Percentiles rank a stretch among this genome's conserved stretches.
These are phyloP conservation scores for Nyctibius bracteatus DNA, from an alignment of 2,113 vertebrate species.

Conservation along the genomic window DNA sequence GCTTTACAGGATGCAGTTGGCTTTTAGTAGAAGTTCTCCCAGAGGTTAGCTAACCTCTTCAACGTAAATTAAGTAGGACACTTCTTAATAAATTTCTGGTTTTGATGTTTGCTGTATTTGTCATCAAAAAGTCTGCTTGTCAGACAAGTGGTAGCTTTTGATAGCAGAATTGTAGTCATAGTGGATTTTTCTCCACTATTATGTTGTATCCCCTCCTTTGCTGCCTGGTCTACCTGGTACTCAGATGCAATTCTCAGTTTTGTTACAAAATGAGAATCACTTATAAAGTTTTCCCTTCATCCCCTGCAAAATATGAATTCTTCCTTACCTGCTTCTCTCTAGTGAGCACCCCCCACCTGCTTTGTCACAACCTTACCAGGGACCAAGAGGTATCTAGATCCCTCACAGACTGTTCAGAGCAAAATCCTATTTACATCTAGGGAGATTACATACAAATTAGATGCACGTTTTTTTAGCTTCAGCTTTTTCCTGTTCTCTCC, in stretches of 20 bases:
- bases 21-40: not conserved
- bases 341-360: not conserved
- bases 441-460: not conserved
- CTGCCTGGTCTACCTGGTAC: not conserved
- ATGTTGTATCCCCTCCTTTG: not conserved
- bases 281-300: not conserved
- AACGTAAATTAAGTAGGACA: not conserved
- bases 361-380: not conserved
- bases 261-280: not conserved
- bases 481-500: not conserved
- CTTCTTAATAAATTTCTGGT: not conserved
- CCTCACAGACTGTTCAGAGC: not conserved
- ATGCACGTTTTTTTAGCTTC: not conserved
- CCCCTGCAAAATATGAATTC: not conserved
- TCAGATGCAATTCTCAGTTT: not conserved
- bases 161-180: not conserved
- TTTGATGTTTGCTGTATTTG: not conserved
- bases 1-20: not conserved
- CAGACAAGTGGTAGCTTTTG: not conserved
- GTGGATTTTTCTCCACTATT: not conserved
- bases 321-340: not conserved
- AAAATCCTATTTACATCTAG: not conserved
- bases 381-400: not conserved
- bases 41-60: not conserved
- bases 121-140: not conserved